phyloP scores from a whole-genome alignment of 2,888 invertebrate species.

The Rugalucina vietnamica region DNA sequence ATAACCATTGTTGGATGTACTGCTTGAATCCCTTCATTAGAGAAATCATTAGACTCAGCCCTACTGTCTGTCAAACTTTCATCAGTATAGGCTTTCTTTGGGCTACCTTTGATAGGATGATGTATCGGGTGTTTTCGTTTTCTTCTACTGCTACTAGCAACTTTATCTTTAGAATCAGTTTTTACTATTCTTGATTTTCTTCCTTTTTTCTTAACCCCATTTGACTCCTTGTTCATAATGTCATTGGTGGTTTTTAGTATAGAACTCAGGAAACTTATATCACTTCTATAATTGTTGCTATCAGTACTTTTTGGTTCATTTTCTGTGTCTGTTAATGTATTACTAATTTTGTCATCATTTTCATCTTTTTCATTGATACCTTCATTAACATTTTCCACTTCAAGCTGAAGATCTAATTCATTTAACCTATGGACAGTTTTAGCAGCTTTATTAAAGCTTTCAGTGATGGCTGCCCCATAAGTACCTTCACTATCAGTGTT shows the following conservation, averaged over 20 bases:
- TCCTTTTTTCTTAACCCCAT: not conserved
- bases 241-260: not conserved
- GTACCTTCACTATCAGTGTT: not conserved
- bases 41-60: not conserved
- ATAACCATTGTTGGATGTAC: not conserved
- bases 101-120: not conserved
- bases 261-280: slow-evolving; percentile 2
- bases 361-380: not conserved
- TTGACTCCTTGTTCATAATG: not conserved
- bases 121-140: not conserved
- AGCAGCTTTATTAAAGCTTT: not conserved
- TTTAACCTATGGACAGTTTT: not conserved
- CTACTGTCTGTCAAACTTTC: not conserved
- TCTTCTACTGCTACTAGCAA: not conserved
- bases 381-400: not conserved
- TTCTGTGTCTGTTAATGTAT: not conserved
- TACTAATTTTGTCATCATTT: not conserved
- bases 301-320: not conserved
- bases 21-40: not conserved
- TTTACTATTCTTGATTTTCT: not conserved
- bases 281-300: slow-evolving; percentile 3
- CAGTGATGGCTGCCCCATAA: too few species aligned
- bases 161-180: not conserved
- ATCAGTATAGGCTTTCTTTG: not conserved
- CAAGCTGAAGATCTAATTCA: not conserved